phyloP scores from a whole-genome alignment of 1,140 invertebrate species.

The Hormaphis cornu region DNA sequence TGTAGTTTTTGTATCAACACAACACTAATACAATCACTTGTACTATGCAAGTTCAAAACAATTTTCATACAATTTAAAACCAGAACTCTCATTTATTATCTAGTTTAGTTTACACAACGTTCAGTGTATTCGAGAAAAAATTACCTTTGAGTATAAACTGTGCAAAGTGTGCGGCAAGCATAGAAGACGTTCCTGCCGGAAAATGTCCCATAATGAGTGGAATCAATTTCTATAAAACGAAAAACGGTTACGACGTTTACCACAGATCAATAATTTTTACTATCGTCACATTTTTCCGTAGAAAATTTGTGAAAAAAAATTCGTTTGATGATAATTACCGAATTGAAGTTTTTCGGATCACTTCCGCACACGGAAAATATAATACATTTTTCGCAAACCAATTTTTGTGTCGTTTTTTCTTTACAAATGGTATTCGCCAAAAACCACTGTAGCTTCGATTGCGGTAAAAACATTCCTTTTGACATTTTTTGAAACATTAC shows the following conservation, averaged over 20 bases:
- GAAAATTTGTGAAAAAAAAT: no score
- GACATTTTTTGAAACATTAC: neutral
- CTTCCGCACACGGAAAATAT: conserved; percentile 20
- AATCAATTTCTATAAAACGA: conserved; percentile 53
- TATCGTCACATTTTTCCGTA: no score
- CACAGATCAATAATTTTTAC: no score
- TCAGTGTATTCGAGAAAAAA: no score
- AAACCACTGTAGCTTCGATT: neutral
- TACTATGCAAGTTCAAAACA: no score
- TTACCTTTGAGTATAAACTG: conserved; percentile 54
- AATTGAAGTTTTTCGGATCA: neutral
- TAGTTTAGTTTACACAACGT: no score
- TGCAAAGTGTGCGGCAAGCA: conserved; percentile 65
- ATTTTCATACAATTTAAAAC: no score
- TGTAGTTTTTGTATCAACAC: no score
- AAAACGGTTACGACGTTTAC: neutral
- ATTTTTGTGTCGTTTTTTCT: neutral
- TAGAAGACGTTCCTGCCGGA: conserved; percentile 71
- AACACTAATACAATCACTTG: no score
- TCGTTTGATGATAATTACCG: neutral
- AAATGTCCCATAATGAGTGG: conserved; percentile 66
- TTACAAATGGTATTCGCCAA: neutral
- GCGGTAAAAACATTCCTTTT: neutral
- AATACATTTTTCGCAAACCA: conserved; percentile 1
- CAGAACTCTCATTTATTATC: no score